Evolutionary conservation across 1,140 invertebrate species (phyloP).

Genomic region (Monomorium pharaonis): DNA sequence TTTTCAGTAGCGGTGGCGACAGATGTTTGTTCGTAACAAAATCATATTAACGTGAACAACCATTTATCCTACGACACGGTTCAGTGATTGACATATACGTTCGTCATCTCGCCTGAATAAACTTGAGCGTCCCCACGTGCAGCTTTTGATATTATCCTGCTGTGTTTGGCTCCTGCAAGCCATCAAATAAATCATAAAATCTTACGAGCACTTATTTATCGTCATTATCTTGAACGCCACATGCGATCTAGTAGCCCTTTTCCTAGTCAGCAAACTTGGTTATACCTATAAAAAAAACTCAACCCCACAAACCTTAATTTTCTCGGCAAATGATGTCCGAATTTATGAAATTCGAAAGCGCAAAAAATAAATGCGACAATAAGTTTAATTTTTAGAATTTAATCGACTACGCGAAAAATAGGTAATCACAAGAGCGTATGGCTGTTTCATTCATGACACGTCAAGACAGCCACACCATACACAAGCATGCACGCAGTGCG

Average conservation of each 20-base stretch:
- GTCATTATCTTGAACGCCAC: constrained; percentile 13
- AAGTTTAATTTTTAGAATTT: not conserved
- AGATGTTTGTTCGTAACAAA: constrained; percentile 1
- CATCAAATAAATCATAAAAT: constrained; percentile 47
- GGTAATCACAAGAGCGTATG: not conserved
- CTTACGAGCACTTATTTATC: constrained; percentile 26
- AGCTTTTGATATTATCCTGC: not conserved
- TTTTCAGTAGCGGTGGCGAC: not conserved
- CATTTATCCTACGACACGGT: not conserved
- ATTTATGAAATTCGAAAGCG: not conserved
- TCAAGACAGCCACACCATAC: not conserved
- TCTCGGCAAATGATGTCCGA: not conserved
- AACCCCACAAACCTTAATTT: not conserved
- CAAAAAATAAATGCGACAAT: not conserved
- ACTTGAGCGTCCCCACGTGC: not conserved
- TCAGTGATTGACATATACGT: constrained; percentile 45
- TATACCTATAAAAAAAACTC: not conserved
- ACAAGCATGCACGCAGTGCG: not conserved
- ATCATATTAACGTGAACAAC: constrained; percentile 17
- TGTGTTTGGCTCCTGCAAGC: not conserved
- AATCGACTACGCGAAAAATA: not conserved
- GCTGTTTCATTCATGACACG: constrained; percentile 33
- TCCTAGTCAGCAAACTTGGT: not conserved
- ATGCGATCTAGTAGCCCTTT: not conserved
- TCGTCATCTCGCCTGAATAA: constrained; percentile 23